Conservation (phyloP, 2,888 invertebrate species). For the Lepidochrysops patricia region DNA sequence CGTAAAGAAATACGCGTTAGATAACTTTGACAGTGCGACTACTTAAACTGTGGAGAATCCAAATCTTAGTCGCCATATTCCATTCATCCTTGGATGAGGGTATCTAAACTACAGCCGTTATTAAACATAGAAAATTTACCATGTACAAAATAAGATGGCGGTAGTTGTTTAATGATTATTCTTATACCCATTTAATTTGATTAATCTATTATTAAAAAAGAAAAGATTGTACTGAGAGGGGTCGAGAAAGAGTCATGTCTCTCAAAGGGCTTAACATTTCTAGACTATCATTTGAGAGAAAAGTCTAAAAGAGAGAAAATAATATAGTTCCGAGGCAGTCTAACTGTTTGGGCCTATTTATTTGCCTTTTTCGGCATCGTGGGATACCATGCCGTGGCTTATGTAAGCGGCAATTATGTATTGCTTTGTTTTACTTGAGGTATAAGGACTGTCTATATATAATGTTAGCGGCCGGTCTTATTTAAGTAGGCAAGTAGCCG, state of each 20-base stretch:
- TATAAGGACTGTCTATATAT: neutral
- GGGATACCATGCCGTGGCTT: neutral
- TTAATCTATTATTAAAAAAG: no score
- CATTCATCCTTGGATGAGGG: no score
- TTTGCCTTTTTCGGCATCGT: neutral
- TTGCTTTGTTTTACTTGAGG: constrained; percentile 1
- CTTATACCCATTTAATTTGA: no score
- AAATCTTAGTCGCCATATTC: no score
- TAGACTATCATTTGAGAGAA: no score
- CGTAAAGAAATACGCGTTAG: constrained; percentile 52
- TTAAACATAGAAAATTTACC: no score
- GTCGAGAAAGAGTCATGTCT: neutral
- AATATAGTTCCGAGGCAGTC: neutral
- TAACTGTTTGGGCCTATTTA: neutral
- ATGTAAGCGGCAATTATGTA: neutral
- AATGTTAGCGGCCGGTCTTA: neutral
- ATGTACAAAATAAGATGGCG: no score
- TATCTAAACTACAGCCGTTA: no score
- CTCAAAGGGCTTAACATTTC: no score
- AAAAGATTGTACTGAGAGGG: no score
- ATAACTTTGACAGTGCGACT: constrained; percentile 32
- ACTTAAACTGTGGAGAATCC: constrained; percentile 15
- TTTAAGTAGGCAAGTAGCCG: neutral
- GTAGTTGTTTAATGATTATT: no score
- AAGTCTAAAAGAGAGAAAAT: neutral